Evolutionary conservation across 2,797 vertebrate species (phyloP), one percentile per base, ranked within the genome.

Genomic region (Micromesistius poutassou): DNA sequence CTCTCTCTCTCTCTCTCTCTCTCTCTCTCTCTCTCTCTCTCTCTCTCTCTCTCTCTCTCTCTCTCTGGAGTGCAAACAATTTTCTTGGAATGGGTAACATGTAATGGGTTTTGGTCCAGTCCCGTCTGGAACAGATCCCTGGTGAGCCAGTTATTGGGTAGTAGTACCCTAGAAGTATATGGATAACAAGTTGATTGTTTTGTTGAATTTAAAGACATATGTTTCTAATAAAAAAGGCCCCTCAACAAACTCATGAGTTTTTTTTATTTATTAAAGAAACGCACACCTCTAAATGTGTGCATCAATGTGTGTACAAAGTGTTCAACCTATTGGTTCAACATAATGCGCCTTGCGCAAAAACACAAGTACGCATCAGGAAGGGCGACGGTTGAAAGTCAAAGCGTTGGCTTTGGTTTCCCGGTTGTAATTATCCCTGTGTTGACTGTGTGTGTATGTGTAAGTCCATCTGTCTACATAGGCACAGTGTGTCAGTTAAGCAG

Each of bases 41-140:
- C 66, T 70, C 25, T 70, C 66, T 70, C 68, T 71, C 68, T 71
- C 55, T 66, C 55, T 42, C 36, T 38, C 38, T 46, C 40, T 22
- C 46, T 50, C 16, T 50, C 46, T 50, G 33, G 33, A 35, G 7
- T 12, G 14, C 2, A 16, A 55, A 55, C 46, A 19, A 14, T 46
- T 14, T 46, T 14, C 16, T 55, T 12, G n/a, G 55, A 62, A n/a
- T 19, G 16, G 46, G 16, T 14, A 14, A 55, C 12, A 42, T 42
- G 40, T 42, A 42, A 42, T 42, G 40, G 40, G 40, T 42, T 42
- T 42, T 42, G 14, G 16, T 50, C 46, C 46, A 42, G 40, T 2
- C 40, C 14, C 4, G 46, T 12, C 16, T 55, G 46, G 46, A 55
- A 8, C 55, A 62, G 55, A n/a, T 62, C 55, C 7, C 55, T 62